phyloP scores from a whole-genome alignment of 2,888 invertebrate species.

The Thymelicus sylvestris region DNA sequence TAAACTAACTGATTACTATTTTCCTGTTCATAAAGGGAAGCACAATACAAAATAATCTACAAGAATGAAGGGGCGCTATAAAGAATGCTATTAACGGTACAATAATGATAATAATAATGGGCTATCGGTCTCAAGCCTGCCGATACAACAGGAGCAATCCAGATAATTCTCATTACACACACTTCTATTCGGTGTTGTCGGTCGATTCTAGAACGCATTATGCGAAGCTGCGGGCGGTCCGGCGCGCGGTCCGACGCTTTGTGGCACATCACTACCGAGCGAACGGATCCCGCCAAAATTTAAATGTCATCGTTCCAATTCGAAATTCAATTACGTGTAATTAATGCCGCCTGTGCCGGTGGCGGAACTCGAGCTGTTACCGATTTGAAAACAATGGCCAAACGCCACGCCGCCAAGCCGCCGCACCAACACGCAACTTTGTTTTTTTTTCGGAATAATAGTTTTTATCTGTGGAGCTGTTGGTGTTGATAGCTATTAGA shows the following conservation, averaged over 20 bases:
- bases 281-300: slow-evolving; percentile 78
- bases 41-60: slow-evolving; percentile 77
- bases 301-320: slow-evolving; percentile 88
- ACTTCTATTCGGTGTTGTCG: slow-evolving; percentile 78
- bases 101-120: slow-evolving; percentile 58
- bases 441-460: slow-evolving; percentile 48
- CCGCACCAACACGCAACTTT: slow-evolving; percentile 70
- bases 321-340: slow-evolving; percentile 87
- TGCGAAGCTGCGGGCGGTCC: slow-evolving; percentile 76
- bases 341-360: slow-evolving; percentile 82
- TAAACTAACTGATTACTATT: slow-evolving; percentile 80
- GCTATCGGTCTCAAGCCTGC: slow-evolving; percentile 60
- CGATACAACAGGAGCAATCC: slow-evolving; percentile 80
- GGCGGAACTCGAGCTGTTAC: slow-evolving; percentile 74
- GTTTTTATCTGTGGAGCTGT: slow-evolving; percentile 51
- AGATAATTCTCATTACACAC: slow-evolving; percentile 84
- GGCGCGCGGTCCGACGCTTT: slow-evolving; percentile 70
- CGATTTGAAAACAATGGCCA: slow-evolving; percentile 76
- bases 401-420: slow-evolving; percentile 61
- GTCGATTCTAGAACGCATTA: slow-evolving; percentile 77
- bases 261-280: slow-evolving; percentile 76
- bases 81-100: slow-evolving; percentile 75
- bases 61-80: slow-evolving; percentile 71
- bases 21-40: slow-evolving; percentile 70
- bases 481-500: slow-evolving; percentile 55